phyloP scores from a whole-genome alignment of 2,113 vertebrate species.

The Corythoichthys haematopterus region DNA sequence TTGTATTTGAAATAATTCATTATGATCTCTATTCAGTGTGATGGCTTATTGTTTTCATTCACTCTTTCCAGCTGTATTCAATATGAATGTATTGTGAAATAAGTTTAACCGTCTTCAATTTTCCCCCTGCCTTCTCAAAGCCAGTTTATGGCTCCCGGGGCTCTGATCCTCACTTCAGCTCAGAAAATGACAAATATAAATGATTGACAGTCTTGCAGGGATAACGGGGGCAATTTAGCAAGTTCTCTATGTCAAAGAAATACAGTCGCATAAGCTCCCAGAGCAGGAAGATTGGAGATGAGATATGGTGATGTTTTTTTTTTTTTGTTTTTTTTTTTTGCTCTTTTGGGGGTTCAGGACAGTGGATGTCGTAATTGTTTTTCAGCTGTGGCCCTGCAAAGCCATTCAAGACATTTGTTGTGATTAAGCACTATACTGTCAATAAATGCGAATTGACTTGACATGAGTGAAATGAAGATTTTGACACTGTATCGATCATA shows the following conservation, averaged over 20 bases:
- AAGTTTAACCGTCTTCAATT: conserved; percentile 30
- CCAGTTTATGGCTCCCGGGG: conserved; percentile 34
- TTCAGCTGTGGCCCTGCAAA: too few species aligned
- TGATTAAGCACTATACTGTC: too few species aligned
- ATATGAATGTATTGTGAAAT: conserved; percentile 50
- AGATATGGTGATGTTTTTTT: conserved; percentile 12
- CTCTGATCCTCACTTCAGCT: conserved; percentile 42
- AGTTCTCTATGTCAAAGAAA: conserved; percentile 54
- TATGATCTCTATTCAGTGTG: conserved; percentile 50
- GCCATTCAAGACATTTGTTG: too few species aligned
- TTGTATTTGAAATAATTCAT: conserved; percentile 41
- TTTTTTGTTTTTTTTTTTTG: too few species aligned
- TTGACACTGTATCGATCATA: conserved; percentile 64
- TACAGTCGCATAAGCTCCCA: conserved; percentile 40
- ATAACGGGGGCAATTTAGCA: conserved; percentile 61
- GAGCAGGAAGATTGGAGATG: conserved; percentile 48
- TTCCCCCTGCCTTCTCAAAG: conserved; percentile 49
- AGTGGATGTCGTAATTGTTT: too few species aligned
- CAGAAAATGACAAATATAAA: conserved; percentile 64
- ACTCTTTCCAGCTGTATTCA: conserved; percentile 34
- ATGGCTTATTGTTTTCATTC: conserved; percentile 46
- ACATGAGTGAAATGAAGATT: conserved; percentile 52
- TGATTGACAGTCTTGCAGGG: conserved; percentile 61
- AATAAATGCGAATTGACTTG: too few species aligned
- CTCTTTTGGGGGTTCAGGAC: too few species aligned